These are phyloP conservation scores for Rallus crepitans DNA, from an alignment of 2,797 vertebrate genomes.

Conservation along the genomic window DNA sequence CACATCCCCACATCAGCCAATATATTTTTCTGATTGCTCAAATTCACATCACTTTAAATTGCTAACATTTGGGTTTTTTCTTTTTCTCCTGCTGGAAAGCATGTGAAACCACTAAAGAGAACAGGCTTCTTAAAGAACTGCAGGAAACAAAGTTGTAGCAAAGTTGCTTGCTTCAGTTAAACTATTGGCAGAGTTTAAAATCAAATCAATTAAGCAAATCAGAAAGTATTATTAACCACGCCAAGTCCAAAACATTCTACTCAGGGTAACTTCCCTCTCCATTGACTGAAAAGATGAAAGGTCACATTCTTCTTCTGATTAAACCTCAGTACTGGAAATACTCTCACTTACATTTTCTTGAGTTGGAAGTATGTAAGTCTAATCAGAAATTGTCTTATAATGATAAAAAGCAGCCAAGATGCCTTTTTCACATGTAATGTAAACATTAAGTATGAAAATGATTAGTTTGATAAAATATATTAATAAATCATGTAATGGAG, in stretches of 20 bases:
- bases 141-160: not conserved
- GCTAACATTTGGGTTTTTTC: not conserved
- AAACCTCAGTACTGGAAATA: not conserved
- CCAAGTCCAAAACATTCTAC: not conserved
- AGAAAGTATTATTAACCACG: not conserved
- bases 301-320: not conserved
- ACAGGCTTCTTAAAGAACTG: not conserved
- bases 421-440: not conserved
- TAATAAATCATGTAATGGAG: not conserved
- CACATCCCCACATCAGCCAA: not conserved
- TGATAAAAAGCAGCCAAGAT: not conserved
- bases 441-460: not conserved
- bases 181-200: not conserved
- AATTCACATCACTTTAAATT: not conserved
- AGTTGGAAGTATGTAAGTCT: not conserved
- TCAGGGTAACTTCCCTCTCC: not conserved
- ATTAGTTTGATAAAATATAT: not conserved
- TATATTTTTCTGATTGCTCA: not conserved
- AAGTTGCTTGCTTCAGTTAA: conserved; percentile 12
- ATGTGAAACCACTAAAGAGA: not conserved
- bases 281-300: not conserved
- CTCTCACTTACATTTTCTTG: not conserved
- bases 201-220: not conserved
- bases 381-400: not conserved
- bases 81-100: not conserved